Evolutionary conservation across 2,113 vertebrate species (phyloP), one percentile per base, ranked within the genome.

Genomic region (Dasyornis broadbenti): DNA sequence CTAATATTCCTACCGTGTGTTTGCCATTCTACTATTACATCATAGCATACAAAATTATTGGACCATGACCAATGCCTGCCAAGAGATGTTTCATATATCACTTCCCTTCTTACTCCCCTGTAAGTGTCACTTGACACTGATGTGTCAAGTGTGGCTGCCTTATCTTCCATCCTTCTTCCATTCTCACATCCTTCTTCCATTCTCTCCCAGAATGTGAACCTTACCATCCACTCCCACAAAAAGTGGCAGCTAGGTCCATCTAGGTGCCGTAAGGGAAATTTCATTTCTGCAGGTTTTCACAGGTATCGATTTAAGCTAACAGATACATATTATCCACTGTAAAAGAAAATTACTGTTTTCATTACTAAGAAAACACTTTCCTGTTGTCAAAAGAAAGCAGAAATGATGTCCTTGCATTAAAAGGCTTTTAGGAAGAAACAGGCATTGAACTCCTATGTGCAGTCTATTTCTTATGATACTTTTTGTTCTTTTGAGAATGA

Each of bases 341-440:
- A 71, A 88, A 85, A 94, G 82, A 85, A 82, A 95, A 95, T 70
- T 85, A 85, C 61, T 85, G 13, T 85, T 95, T 92, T 92, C 63
- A 68, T 92, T 86, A 54, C 71, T 90, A 91, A 91, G 71, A 71
- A 90, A 90, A 88, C 86, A 79, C 53, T 85, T 90, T 75, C 17
- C 35, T 88, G n/a, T 56, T 90, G 65, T 79, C 70, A 85, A 75
- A 42, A 79, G 57, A 76, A 94, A 92, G 27, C 53, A 96, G 63
- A 86, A 90, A 72, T 80, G 0, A 49, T 86, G 26, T 76, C 53
- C 52, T 82, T 18, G 17, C 23, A 59, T 82, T 86, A 68, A 88
- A 96, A 92, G 27, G 44, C 53, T 92, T 85, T 88, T 82, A 90
- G 49, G 39, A 91, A 80, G 44, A 79, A 94, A 63, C 63, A 76